Conservation (phyloP, 2,113 vertebrate genomes). For the Hydrolagus affinis region DNA sequence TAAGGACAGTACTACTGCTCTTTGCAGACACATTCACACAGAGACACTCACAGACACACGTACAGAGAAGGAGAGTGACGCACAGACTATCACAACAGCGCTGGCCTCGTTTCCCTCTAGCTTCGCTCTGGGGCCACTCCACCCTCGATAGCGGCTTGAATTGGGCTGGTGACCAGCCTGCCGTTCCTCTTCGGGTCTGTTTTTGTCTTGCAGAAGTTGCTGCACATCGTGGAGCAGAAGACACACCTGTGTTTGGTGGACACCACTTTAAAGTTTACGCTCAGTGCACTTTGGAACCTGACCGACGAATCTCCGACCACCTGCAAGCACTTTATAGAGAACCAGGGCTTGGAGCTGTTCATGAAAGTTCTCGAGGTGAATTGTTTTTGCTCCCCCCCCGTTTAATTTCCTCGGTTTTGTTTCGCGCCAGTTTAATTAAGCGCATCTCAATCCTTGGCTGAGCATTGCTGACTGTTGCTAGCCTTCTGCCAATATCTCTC, state of each 20-base stretch:
- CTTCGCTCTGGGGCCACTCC: no score
- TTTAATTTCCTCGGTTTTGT: no score
- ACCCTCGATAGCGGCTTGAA: no score
- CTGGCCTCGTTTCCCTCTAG: no score
- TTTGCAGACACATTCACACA: not conserved
- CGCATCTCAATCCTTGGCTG: not conserved
- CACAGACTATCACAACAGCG: no score
- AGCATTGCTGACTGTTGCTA: no score
- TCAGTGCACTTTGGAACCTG: constrained; percentile 97
- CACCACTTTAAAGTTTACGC: constrained; percentile 91
- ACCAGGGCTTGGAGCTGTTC: constrained; percentile 92
- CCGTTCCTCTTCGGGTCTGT: no score
- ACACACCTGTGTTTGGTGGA: constrained; percentile 86
- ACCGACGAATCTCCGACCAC: constrained; percentile 98
- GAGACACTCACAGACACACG: no score
- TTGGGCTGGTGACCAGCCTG: no score
- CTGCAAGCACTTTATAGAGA: constrained; percentile 95
- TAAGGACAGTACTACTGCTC: constrained; percentile 44
- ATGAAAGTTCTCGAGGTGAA: constrained; percentile 93
- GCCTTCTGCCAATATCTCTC: no score
- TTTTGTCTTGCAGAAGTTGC: constrained; percentile 71
- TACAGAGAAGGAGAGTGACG: no score
- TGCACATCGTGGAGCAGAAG: constrained; percentile 97
- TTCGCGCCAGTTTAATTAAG: constrained; percentile 23
- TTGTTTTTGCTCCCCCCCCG: not conserved